Evolutionary conservation across 2,888 invertebrate genomes (phyloP), one percentile per base, ranked within the genome.

Genomic region (Periphyllus acericola): DNA sequence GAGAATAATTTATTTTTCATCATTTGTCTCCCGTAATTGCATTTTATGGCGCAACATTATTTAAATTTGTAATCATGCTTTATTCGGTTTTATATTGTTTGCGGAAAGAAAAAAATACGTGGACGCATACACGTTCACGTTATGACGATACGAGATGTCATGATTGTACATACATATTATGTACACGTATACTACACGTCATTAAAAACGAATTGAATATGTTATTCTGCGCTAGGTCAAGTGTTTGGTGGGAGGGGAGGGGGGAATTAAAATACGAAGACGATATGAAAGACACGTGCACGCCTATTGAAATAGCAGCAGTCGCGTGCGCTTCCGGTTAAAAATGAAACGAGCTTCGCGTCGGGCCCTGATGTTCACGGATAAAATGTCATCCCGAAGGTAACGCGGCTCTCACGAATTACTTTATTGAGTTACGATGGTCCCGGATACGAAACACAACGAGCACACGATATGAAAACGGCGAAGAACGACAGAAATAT

Each of bases 121-220:
- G 1, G 1, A 46, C 14, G n/a, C n/a, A 46, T 14, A 14, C 46
- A 11, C 14, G 14, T 46, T 14, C 60, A 60, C 60, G 60, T 46
- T 46, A 36, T 9, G 52, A 17, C 52, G 52, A 52, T 3, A 36
- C 52, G 52, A 52, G 52, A 36, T 36, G 36, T 52, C 9, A 19
- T 5, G 60, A 60, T 60, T 34, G 6, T 6, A 36, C 25, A 21
- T 25, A 34, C 32, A 4, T 29, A 46, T n/a, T n/a, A n/a, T n/a
- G n/a, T n/a, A n/a, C n/a, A n/a, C n/a, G n/a, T n/a, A n/a, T n/a
- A n/a, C n/a, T n/a, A n/a, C 19, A 75, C 75, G 46, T 75, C 75
- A 75, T 75, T 75, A 75, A 75, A 46, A 46, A 29, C 46, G 14
- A n/a, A 75, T 40, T 46, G 75, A 75, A 75, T n/a, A n/a, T 11